A percentile compares a stretch with the other conserved stretches of the same genome.
Conservation (phyloP, 1,140 invertebrate genomes). For the Dufourea novaeangliae region DNA sequence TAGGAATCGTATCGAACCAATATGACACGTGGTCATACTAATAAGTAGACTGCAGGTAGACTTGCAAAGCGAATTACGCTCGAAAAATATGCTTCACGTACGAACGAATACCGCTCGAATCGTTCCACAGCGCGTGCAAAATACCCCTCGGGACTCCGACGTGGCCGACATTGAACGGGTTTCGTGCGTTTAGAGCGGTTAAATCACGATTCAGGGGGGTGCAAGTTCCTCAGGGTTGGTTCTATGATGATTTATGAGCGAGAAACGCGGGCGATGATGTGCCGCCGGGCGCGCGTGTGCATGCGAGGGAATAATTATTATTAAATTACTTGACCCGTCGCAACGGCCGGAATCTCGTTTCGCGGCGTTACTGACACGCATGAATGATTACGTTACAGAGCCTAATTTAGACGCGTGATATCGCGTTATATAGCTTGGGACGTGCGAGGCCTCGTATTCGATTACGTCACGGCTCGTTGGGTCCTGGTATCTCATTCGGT, state of each 20-base stretch:
- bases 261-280: conserved; percentile 44
- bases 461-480: conserved; percentile 32
- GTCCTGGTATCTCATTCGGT: conserved; percentile 47
- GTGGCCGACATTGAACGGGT: not conserved
- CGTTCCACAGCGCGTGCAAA: no score
- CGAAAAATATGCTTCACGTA: no score
- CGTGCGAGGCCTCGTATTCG: conserved; percentile 34
- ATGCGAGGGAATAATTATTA: conserved; percentile 63
- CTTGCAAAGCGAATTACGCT: no score
- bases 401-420: conserved; percentile 58
- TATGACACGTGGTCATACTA: no score
- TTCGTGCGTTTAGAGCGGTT: conserved; percentile 32
- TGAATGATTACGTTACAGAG: conserved; percentile 59
- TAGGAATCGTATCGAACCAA: no score
- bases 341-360: conserved; percentile 55
- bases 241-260: conserved; percentile 57
- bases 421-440: conserved; percentile 42
- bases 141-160: no score
- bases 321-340: conserved; percentile 64
- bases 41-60: no score
- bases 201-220: conserved; percentile 48
- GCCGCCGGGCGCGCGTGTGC: conserved; percentile 25
- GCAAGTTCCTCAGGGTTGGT: conserved; percentile 30
- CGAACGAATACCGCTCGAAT: no score
- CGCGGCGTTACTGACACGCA: conserved; percentile 57